These are phyloP conservation scores for Regulus satrapa DNA, from an alignment of 2,113 vertebrate species.

Conservation along the genomic window DNA sequence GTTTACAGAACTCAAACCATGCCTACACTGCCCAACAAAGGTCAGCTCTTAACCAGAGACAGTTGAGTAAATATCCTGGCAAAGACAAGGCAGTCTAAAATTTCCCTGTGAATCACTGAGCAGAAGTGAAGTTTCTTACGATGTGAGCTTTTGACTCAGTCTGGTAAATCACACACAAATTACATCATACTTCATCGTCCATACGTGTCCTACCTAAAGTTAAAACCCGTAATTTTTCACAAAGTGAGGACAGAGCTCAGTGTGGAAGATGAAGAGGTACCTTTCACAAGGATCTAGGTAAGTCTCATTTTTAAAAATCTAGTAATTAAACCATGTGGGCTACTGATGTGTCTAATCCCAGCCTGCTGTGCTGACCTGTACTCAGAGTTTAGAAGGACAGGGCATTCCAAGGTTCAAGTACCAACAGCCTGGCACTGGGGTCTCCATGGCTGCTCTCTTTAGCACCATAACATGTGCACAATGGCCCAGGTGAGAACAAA, in stretches of 20 bases:
- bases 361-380: not conserved
- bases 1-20: not conserved
- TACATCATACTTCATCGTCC: not conserved
- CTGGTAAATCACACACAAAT: not conserved
- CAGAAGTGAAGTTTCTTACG: not conserved
- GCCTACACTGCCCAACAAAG: not conserved
- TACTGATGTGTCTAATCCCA: not conserved
- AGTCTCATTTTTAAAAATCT: not conserved
- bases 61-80: not conserved
- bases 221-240: not conserved
- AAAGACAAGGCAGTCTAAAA: not conserved
- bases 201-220: not conserved
- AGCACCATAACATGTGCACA: too few species aligned
- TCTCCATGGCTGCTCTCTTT: too few species aligned
- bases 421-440: too few species aligned
- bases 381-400: too few species aligned
- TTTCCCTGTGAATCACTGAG: not conserved
- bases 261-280: not conserved
- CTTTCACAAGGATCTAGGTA: not conserved
- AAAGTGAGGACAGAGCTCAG: not conserved
- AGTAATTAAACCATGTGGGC: not conserved
- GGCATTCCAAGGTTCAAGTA: too few species aligned
- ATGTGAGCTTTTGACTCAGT: not conserved
- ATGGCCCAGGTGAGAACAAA: too few species aligned
- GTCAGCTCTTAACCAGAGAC: not conserved